phyloP scores from a whole-genome alignment of 2,797 vertebrate genomes.

The Dendrocincla fuliginosa region DNA sequence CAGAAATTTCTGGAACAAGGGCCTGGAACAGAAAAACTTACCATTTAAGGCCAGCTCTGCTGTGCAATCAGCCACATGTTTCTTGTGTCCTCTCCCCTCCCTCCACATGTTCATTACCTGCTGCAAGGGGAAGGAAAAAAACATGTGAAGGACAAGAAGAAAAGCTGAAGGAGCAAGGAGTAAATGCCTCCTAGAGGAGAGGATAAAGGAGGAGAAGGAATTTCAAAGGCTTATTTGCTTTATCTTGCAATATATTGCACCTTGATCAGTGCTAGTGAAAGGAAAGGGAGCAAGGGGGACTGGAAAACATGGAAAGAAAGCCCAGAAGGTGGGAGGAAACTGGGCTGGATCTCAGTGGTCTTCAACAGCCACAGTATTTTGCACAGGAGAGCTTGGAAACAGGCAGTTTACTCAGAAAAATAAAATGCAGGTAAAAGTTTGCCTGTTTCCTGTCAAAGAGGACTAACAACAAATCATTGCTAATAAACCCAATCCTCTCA shows the following conservation, averaged over 20 bases:
- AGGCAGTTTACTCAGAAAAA: not conserved
- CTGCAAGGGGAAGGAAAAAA: not conserved
- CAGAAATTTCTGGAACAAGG: not conserved
- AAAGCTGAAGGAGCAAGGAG: not conserved
- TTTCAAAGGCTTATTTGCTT: not conserved
- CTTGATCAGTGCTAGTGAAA: not conserved
- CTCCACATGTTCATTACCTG: not conserved
- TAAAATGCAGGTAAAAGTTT: not conserved
- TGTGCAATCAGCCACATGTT: not conserved
- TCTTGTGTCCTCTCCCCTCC: not conserved
- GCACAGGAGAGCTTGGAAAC: not conserved
- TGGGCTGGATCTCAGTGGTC: accelerated
- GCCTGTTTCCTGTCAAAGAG: not conserved
- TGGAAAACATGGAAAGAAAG: not conserved
- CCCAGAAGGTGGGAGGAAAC: not conserved
- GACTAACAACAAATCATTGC: not conserved
- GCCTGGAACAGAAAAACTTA: not conserved
- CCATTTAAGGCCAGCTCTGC: not conserved
- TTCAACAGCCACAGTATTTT: not conserved
- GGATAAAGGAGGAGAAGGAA: not conserved
- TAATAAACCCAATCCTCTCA: not conserved
- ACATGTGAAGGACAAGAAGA: not conserved
- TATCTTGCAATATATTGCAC: not conserved
- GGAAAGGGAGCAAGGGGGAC: not conserved
- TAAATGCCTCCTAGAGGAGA: accelerated